A percentile compares a stretch with the other conserved stretches of the same genome.
Evolutionary conservation across 2,797 vertebrate species (phyloP).

Genomic region (Neomorphus geoffroyi): DNA sequence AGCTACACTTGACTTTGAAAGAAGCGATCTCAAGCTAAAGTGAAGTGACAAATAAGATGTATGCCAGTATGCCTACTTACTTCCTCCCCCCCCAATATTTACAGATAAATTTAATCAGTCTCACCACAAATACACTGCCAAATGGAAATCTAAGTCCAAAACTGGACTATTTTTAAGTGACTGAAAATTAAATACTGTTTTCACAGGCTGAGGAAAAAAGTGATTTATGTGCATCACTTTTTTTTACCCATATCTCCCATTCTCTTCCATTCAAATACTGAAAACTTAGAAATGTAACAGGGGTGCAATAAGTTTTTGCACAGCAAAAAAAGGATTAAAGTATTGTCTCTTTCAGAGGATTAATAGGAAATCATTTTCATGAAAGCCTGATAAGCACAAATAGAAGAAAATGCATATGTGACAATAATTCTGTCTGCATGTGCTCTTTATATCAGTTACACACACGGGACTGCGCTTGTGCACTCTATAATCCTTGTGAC

Average conservation of each 20-base stretch:
- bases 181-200: background rate
- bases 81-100: background rate
- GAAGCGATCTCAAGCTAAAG: background rate
- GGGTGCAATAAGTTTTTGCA: background rate
- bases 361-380: background rate
- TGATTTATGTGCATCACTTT: background rate
- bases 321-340: background rate
- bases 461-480: accelerated
- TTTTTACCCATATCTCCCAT: background rate
- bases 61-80: background rate
- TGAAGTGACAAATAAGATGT: background rate
- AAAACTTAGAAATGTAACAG: background rate
- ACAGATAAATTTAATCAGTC: background rate
- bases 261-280: background rate
- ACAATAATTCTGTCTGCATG: background rate
- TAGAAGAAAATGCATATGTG: background rate
- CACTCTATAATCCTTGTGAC: background rate
- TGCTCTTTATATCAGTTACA: background rate
- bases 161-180: background rate
- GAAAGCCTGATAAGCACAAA: background rate
- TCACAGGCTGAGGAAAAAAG: background rate
- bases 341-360: background rate
- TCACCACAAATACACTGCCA: background rate
- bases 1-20: background rate
- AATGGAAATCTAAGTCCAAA: background rate